phyloP scores from a whole-genome alignment of 2,888 invertebrate species.

The Hirtodrosophila histrioides region DNA sequence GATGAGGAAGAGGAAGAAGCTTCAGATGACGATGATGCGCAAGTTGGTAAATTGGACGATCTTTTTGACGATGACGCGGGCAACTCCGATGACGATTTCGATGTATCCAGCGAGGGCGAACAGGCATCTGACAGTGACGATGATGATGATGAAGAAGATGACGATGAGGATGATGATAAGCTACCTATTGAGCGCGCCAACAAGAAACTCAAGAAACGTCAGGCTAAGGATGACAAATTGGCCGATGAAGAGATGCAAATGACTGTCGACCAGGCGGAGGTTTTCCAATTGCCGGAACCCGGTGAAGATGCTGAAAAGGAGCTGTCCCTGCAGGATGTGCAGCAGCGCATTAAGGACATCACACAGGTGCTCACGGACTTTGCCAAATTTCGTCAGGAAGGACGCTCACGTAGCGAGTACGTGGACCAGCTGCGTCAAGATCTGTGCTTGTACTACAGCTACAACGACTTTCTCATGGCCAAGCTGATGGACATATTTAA shows the following conservation, averaged over 20 bases:
- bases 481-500: conserved; percentile 95
- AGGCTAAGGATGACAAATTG: conserved; percentile 88
- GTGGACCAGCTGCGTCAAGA: conserved; percentile 91
- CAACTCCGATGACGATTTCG: conserved; percentile 82
- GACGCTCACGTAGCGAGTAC: conserved; percentile 92
- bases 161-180: conserved; percentile 87
- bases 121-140: conserved; percentile 77
- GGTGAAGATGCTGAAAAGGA: conserved; percentile 91
- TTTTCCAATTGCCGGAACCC: conserved; percentile 91
- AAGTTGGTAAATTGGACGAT: conserved; percentile 80
- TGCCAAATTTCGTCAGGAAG: conserved; percentile 87
- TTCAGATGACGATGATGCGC: conserved; percentile 59
- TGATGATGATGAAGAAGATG: conserved; percentile 80
- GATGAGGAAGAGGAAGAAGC: conserved; percentile 42
- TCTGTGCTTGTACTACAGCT: conserved; percentile 97
- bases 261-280: conserved; percentile 90
- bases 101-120: conserved; percentile 83
- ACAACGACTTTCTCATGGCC: conserved; percentile 97
- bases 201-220: conserved; percentile 90
- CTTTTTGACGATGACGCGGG: conserved; percentile 71
- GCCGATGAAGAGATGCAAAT: conserved; percentile 93
- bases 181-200: conserved; percentile 94
- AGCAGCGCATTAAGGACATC: conserved; percentile 95
- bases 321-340: conserved; percentile 91
- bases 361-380: conserved; percentile 92